Conservation (phyloP, 2,797 vertebrate species). For the Anas bernieri region DNA sequence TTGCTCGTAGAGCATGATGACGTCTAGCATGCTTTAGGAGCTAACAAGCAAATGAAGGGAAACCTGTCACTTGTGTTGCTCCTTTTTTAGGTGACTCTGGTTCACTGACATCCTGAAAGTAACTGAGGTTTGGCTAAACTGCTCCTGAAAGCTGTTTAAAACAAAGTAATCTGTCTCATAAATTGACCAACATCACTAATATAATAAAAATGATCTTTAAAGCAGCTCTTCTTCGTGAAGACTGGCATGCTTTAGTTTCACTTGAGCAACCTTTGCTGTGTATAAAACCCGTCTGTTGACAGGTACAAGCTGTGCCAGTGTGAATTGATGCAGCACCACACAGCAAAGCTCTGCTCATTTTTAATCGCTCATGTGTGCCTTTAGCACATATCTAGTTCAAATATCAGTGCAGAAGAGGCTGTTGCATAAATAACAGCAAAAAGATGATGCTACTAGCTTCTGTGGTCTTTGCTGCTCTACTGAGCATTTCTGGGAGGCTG, state of each 20-base stretch:
- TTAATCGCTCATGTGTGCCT: neutral
- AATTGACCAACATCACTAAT: neutral
- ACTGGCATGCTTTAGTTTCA: neutral
- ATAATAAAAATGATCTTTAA: neutral
- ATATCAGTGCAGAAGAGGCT: neutral
- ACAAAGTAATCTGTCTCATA: neutral
- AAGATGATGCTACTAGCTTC: neutral
- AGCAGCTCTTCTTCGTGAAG: neutral
- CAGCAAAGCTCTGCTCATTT: neutral
- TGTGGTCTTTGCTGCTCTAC: neutral
- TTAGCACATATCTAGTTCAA: neutral
- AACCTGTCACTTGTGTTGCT: neutral
- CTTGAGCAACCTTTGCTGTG: neutral
- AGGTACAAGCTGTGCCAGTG: neutral
- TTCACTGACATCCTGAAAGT: neutral
- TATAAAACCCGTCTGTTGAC: neutral
- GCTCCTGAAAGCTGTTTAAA: neutral
- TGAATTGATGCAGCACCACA: neutral
- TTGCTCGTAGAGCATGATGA: neutral
- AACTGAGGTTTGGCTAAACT: neutral
- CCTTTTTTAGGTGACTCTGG: neutral
- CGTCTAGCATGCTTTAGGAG: neutral
- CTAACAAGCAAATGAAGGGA: neutral
- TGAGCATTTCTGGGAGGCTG: neutral
- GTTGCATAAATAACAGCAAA: neutral